Base-by-base conservation (phyloP, 1,140 invertebrate species). In the Drosophila parabipectinata region DNA sequence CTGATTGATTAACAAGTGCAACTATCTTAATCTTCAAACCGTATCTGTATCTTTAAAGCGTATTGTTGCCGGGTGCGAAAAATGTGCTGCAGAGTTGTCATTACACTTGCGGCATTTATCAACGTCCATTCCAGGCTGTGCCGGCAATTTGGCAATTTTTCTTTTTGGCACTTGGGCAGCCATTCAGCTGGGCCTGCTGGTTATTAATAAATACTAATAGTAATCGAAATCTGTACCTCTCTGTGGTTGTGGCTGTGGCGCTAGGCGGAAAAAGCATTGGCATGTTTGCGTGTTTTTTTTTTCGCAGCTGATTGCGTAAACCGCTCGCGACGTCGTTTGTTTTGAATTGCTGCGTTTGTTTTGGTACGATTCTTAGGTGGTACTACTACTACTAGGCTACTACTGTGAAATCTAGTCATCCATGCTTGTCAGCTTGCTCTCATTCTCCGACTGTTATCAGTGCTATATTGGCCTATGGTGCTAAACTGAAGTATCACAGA, bases 341-440 rank as follows among this genome's bases (percentile, higher is more conserved):
- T 81, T 81, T 87, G 79, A 85, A 87, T 85, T 82, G 72, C 48
- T 87, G 60, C 58, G 74, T 85, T 88, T 85, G 82, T 85, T 85
- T 85, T 85, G 82, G 69, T 85, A 85, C 83, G 67, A 75, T 63
- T 58, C 76, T 84, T 67, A 60, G 47, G n/a, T 8, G 14, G n/a
- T n/a, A n/a, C n/a, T 51, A 61, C 15, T 28, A 28, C 26, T 28
- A 28, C 26, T 28, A 12, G 14, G 8, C 15, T 14, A 5, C n/a
- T 14, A 66, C 45, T 30, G 26, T 39, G 45, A 26, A 50, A 44
- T 41, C 45, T 54, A 12, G 30, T 47, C 12, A 41, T 26, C 51
- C 26, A 8, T 45, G 24, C 54, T 3, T 21, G 21, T 21, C 18
- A 21, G 21, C 21, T 3, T 21, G 21, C 21, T 21, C 21, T 44